Evolutionary conservation across 2,888 invertebrate species (phyloP).

Genomic region (Aphodius sticticus): DNA sequence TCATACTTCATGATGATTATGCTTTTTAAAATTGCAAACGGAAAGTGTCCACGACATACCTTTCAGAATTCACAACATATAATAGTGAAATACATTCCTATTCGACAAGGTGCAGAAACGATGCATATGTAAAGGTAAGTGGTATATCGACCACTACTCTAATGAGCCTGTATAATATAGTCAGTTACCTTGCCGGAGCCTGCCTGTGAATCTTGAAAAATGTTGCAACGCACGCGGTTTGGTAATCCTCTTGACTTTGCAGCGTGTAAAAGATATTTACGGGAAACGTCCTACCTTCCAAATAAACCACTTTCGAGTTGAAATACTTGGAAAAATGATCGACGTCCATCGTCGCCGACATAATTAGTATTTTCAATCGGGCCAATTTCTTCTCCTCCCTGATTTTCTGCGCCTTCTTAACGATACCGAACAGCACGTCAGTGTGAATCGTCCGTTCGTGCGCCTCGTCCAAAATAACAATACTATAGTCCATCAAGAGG

Average conservation of each 20-base stretch:
- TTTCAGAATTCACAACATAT: too few species aligned
- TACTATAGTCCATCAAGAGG: conserved; percentile 77
- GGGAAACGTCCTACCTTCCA: conserved; percentile 89
- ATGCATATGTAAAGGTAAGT: too few species aligned
- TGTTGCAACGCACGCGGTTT: conserved; percentile 82
- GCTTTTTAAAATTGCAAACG: too few species aligned
- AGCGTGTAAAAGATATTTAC: conserved; percentile 78
- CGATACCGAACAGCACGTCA: conserved; percentile 92
- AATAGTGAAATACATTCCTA: too few species aligned
- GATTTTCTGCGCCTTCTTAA: conserved; percentile 84
- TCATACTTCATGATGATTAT: too few species aligned
- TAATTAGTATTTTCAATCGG: conserved; percentile 82
- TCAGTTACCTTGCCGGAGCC: conserved; percentile 78
- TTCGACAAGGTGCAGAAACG: too few species aligned
- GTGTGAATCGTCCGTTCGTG: conserved; percentile 95
- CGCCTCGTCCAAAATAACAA: conserved; percentile 92
- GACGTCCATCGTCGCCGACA: conserved; percentile 97
- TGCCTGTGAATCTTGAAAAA: conserved; percentile 89
- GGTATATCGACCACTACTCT: too few species aligned
- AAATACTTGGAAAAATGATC: conserved; percentile 93
- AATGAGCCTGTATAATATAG: too few species aligned
- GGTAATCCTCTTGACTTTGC: conserved; percentile 82
- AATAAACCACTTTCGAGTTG: conserved; percentile 84
- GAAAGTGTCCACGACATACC: too few species aligned
- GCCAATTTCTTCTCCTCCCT: conserved; percentile 67